These are phyloP conservation scores for Idris sp. DNA, from an alignment of 1,140 invertebrate species.

Conservation along the genomic window DNA sequence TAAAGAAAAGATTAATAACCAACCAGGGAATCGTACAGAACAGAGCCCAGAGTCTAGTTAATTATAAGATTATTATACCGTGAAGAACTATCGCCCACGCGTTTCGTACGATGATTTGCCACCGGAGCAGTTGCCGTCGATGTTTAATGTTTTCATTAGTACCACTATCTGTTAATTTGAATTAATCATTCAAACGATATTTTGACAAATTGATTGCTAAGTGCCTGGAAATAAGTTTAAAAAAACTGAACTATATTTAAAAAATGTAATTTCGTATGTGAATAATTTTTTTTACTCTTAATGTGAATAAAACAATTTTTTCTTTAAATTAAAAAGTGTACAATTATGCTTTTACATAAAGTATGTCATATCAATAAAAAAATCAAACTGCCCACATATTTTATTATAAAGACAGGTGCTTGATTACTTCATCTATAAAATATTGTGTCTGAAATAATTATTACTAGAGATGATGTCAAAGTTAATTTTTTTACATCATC, in stretches of 20 bases:
- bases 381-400: constrained; percentile 26
- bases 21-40: constrained; percentile 20
- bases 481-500: constrained; percentile 7
- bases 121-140: constrained; percentile 7
- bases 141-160: constrained; percentile 31
- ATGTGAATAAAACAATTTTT: too few species aligned
- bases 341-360: constrained; percentile 26
- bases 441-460: constrained; percentile 25
- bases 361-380: constrained; percentile 19
- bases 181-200: constrained; percentile 1
- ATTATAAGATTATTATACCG: constrained; percentile 45
- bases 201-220: constrained; percentile 8
- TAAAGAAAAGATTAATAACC: constrained; percentile 34
- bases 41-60: constrained; percentile 11
- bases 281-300: too few species aligned
- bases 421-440: constrained; percentile 41
- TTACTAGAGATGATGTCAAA: constrained; percentile 20
- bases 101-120: constrained; percentile 28
- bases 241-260: too few species aligned
- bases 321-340: too few species aligned
- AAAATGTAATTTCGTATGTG: too few species aligned
- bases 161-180: constrained; percentile 14
- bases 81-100: constrained; percentile 38
- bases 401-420: constrained; percentile 38
- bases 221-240: too few species aligned